Conservation (phyloP, 2,797 vertebrate genomes). For the Neostethus bicornis region DNA sequence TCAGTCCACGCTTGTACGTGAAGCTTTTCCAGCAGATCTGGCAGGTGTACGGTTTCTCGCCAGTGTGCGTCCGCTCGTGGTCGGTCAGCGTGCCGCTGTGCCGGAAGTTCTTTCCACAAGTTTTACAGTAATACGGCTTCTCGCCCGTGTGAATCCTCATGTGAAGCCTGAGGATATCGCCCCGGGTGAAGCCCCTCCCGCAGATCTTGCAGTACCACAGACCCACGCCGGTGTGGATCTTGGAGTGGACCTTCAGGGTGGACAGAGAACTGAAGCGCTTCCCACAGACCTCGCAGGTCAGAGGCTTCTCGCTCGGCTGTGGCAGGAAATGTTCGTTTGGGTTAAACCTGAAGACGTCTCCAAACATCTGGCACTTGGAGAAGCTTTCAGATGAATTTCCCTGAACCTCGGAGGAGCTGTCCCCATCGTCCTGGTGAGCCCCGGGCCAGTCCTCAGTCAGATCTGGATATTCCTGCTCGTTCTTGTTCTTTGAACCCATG, state of each 20-base stretch:
- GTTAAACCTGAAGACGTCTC: background rate
- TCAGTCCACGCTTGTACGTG: background rate
- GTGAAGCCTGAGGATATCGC: background rate
- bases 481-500: background rate
- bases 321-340: background rate
- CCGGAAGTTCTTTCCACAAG: constrained; percentile 1
- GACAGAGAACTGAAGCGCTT: background rate
- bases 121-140: too few relatives aligned
- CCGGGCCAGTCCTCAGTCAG: background rate
- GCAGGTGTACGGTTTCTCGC: background rate
- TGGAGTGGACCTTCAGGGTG: background rate
- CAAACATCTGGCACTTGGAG: background rate
- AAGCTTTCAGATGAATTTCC: background rate
- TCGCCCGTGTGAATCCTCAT: background rate
- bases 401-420: background rate
- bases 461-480: background rate
- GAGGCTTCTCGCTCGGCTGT: background rate
- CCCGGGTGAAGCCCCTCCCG: background rate
- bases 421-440: background rate
- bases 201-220: background rate
- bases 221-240: background rate
- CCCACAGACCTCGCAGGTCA: background rate
- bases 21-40: constrained; percentile 1
- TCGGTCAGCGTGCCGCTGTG: background rate
- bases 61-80: constrained; percentile 8